Conservation (phyloP, 92 coral and sea anemone genomes). For the Palythoa caribaeorum region DNA sequence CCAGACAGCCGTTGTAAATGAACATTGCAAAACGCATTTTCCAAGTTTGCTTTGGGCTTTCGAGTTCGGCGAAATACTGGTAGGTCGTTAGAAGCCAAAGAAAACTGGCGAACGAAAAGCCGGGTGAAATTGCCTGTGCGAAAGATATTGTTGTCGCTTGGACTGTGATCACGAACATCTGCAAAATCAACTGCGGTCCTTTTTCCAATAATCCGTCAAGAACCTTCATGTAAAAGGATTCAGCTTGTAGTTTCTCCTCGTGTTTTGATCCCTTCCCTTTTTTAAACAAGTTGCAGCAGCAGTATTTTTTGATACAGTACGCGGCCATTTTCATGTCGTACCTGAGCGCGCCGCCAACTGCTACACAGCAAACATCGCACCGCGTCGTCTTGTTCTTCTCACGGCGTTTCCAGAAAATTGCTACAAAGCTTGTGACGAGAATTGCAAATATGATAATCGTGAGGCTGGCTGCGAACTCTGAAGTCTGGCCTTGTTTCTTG, state of each 20-base stretch:
- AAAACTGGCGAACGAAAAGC: conserved; percentile 41
- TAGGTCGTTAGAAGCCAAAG: conserved; percentile 31
- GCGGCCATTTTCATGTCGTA: conserved; percentile 40
- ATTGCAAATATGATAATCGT: conserved; percentile 23
- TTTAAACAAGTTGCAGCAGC: conserved; percentile 14
- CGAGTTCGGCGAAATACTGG: conserved; percentile 42
- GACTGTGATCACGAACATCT: conserved; percentile 39
- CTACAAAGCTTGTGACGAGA: conserved; percentile 21
- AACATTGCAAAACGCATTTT: conserved; percentile 36
- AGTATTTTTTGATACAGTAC: conserved; percentile 37
- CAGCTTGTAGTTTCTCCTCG: conserved; percentile 40
- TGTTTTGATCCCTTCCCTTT: conserved; percentile 4
- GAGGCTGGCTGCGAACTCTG: conserved; percentile 32
- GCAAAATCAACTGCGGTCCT: conserved; percentile 39
- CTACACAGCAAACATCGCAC: conserved; percentile 35
- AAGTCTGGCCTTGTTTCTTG: conserved; percentile 35
- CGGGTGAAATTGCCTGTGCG: conserved; percentile 39
- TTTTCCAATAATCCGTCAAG: conserved; percentile 35
- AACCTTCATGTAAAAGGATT: conserved; percentile 40
- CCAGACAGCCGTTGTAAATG: conserved; percentile 23
- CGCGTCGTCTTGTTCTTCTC: conserved; percentile 35
- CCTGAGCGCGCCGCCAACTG: conserved; percentile 30
- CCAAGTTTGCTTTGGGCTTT: conserved; percentile 43
- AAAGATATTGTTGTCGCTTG: conserved; percentile 22
- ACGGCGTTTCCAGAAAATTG: conserved; percentile 34